Evolutionary conservation across 2,888 invertebrate genomes (phyloP).

Genomic region (Atethmia centrago): DNA sequence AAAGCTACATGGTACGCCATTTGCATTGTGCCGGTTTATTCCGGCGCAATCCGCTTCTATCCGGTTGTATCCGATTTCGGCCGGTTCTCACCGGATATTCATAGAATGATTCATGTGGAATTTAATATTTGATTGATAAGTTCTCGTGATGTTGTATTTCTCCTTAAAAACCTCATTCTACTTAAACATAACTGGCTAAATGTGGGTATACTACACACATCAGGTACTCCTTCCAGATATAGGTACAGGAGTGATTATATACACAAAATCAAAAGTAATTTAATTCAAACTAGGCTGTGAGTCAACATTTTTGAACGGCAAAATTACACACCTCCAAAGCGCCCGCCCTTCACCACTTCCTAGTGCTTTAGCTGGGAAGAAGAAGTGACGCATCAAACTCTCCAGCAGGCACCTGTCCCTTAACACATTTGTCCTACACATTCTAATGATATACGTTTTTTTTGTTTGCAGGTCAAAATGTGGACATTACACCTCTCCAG

Average conservation of each 20-base stretch:
- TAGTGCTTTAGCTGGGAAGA: no score
- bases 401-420: no score
- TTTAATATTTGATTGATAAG: slow-evolving; percentile 6
- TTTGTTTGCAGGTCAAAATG: slow-evolving; percentile 81
- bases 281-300: no score
- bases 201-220: not conserved
- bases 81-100: slow-evolving; percentile 29
- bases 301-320: no score
- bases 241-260: not conserved
- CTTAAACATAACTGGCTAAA: not conserved
- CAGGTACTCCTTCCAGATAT: no score
- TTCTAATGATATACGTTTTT: slow-evolving; percentile 26
- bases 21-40: slow-evolving; percentile 53
- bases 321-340: no score
- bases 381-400: no score
- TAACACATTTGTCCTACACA: no score
- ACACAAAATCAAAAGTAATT: not conserved
- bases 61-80: slow-evolving; percentile 47
- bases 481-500: slow-evolving; percentile 89
- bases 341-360: no score
- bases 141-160: slow-evolving; percentile 5
- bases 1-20: slow-evolving; percentile 45
- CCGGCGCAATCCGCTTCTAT: slow-evolving; percentile 45
- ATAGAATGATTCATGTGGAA: not conserved
- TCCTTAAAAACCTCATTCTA: not conserved